Evolutionary conservation across 2,888 invertebrate species (phyloP).

Genomic region (Thalpophila matura): DNA sequence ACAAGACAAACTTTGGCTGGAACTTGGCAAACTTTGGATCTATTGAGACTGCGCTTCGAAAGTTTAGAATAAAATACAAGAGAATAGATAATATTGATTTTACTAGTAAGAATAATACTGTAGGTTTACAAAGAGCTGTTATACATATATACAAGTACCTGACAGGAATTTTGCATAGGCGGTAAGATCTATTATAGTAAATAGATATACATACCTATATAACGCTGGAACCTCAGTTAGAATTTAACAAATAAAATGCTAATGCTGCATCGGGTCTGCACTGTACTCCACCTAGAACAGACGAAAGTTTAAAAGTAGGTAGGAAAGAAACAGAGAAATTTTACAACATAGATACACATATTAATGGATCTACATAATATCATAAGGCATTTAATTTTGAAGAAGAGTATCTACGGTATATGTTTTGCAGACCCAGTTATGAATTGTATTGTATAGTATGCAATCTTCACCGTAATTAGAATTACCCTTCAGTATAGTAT

Average conservation of each 20-base stretch:
- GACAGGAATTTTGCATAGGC: conserved; percentile 33
- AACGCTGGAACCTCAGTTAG: conserved; percentile 5
- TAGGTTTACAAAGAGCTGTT: conserved; percentile 22
- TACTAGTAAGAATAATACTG: conserved; percentile 16
- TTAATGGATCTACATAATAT: too few relatives aligned
- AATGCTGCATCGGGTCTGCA: conserved; percentile 14
- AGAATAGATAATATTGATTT: background rate
- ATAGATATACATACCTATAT: conserved; percentile 35
- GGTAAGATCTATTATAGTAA: conserved; percentile 29
- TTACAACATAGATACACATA: too few relatives aligned
- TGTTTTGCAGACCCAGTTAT: too few relatives aligned
- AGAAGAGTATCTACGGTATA: too few relatives aligned
- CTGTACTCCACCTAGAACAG: background rate
- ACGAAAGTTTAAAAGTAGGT: background rate
- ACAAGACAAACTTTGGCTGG: conserved; percentile 23
- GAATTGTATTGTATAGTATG: too few relatives aligned
- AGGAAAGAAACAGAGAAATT: background rate
- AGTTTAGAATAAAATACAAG: conserved; percentile 3
- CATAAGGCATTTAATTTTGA: too few relatives aligned
- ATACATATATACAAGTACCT: too few relatives aligned
- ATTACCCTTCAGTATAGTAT: too few relatives aligned
- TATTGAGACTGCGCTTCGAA: conserved; percentile 11
- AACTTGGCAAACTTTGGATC: background rate
- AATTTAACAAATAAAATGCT: conserved; percentile 31
- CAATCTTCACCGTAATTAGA: too few relatives aligned